Conservation (phyloP, 2,888 invertebrate species). For the Cosmopolites sordidus region DNA sequence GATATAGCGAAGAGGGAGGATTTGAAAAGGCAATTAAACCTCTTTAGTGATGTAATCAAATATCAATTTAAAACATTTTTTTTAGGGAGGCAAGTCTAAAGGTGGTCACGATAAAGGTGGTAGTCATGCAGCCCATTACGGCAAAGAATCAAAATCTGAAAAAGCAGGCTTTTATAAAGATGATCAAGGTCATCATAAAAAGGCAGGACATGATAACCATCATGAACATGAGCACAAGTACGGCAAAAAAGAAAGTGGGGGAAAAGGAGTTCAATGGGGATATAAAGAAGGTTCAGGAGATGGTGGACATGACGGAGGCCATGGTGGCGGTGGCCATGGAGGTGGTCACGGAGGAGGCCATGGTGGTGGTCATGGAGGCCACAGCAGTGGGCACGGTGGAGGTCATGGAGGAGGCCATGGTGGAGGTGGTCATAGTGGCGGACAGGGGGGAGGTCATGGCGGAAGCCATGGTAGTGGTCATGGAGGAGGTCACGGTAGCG, state of each 20-base stretch:
- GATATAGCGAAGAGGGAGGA: constrained; percentile 54
- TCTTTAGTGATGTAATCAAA: too few relatives aligned
- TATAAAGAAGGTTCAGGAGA: constrained; percentile 32
- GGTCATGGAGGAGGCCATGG: constrained; percentile 48
- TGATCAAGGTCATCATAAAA: constrained; percentile 57
- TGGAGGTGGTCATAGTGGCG: constrained; percentile 51
- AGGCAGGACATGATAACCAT: constrained; percentile 56
- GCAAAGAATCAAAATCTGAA: constrained; percentile 54
- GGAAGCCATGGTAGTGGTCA: constrained; percentile 6
- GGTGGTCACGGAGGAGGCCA: constrained; percentile 5
- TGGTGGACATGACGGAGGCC: constrained; percentile 7
- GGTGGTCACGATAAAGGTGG: constrained; percentile 52
- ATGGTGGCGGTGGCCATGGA: constrained; percentile 23
- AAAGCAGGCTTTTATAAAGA: constrained; percentile 55
- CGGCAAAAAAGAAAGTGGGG: constrained; percentile 48
- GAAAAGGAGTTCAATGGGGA: constrained; percentile 55
- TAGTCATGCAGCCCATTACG: constrained; percentile 53
- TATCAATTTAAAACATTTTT: constrained; percentile 3
- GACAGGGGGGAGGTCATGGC: constrained; percentile 63
- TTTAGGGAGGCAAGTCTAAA: constrained; percentile 57
- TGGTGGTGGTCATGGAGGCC: constrained; percentile 26
- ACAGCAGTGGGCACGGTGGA: constrained; percentile 22
- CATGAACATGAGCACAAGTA: constrained; percentile 51
- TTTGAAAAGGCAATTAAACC: constrained; percentile 45
- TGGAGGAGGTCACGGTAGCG: not conserved